Percentiles rank a stretch among this genome's conserved stretches.
phyloP scores from a whole-genome alignment of 2,888 invertebrate genomes.

The Apodemia mormo region DNA sequence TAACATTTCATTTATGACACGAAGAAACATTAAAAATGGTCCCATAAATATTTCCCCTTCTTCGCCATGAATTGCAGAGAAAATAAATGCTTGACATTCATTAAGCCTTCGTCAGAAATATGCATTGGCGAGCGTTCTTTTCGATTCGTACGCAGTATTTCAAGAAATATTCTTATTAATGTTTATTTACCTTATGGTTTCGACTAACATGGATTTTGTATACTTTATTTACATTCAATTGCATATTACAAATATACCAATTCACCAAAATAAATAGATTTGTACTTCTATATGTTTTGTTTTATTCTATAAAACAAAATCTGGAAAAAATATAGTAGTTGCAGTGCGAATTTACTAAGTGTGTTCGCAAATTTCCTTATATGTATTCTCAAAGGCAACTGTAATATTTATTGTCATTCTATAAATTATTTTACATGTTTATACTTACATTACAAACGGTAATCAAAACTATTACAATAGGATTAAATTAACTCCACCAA shows the following conservation, averaged over 20 bases:
- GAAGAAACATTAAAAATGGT: background rate
- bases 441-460: no score
- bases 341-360: no score
- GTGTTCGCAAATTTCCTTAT: no score
- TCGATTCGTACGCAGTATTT: background rate
- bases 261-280: background rate
- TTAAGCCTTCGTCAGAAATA: background rate
- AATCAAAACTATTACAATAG: no score
- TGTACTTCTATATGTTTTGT: no score
- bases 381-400: no score
- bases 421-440: no score
- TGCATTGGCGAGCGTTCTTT: background rate
- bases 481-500: no score
- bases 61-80: background rate
- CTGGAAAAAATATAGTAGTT: no score
- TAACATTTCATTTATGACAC: no score
- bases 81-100: constrained; percentile 2
- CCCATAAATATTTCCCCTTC: background rate
- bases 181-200: background rate
- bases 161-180: background rate
- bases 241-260: background rate
- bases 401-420: no score
- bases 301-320: no score
- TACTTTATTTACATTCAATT: background rate
- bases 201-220: background rate